phyloP scores from a whole-genome alignment of 2,113 vertebrate species.

The Gyps fulvus region DNA sequence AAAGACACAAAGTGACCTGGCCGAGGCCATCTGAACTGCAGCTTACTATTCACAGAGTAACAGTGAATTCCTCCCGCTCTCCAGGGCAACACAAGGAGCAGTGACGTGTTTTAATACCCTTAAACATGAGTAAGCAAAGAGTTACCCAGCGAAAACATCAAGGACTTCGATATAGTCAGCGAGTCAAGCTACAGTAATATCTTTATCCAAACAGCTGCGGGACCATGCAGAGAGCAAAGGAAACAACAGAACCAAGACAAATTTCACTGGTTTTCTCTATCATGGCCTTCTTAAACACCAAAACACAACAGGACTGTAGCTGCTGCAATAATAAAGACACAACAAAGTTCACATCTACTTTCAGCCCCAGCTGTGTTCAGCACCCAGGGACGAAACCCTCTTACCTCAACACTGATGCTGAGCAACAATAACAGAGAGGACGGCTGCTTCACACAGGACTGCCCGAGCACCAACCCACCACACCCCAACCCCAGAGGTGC shows the following conservation, averaged over 20 bases:
- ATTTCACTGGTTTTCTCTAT: not conserved
- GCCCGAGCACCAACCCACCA: rapidly evolving
- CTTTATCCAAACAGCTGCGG: not conserved
- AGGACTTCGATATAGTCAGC: rapidly evolving
- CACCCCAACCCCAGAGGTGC: not conserved
- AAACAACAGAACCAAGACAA: no score
- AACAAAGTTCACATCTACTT: rapidly evolving
- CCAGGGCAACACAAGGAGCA: not conserved
- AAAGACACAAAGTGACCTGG: not conserved
- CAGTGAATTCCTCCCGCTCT: not conserved
- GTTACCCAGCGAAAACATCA: not conserved
- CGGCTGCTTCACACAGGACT: not conserved
- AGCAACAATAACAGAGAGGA: not conserved
- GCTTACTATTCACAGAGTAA: not conserved
- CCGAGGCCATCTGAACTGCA: not conserved
- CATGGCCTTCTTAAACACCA: no score
- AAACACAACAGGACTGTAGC: rapidly evolving
- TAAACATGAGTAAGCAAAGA: not conserved
- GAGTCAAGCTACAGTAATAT: rapidly evolving
- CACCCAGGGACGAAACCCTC: not conserved
- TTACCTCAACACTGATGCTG: no score
- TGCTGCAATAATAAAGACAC: not conserved
- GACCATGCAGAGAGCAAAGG: rapidly evolving
- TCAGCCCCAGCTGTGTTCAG: rapidly evolving
- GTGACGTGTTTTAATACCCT: not conserved